A percentile compares a stretch with the other conserved stretches of the same genome.
Conservation (phyloP, 2,888 invertebrate genomes). For the Acanthopleura granulata region DNA sequence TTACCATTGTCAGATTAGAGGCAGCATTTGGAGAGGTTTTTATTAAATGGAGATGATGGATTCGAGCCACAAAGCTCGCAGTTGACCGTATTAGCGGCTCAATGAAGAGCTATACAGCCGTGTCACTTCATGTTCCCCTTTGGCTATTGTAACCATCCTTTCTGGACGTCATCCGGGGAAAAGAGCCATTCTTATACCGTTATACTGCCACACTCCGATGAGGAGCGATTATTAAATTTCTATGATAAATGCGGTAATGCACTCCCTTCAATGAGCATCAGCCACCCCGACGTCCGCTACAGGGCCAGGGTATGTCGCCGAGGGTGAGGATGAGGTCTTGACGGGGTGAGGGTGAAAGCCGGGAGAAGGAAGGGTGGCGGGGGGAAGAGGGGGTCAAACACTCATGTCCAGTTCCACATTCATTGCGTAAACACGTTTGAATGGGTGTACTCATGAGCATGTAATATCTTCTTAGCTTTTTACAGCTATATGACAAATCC, state of each 20-base stretch:
- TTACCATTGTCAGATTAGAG: constrained; percentile 16
- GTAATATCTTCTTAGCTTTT: no score
- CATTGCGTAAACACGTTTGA: no score
- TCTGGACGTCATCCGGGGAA: not conserved
- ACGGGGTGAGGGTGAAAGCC: no score
- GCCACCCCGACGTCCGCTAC: no score
- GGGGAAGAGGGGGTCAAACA: no score
- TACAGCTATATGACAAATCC: no score
- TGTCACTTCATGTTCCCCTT: constrained; percentile 16
- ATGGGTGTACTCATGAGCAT: no score
- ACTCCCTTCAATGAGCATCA: not conserved
- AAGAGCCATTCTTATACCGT: not conserved
- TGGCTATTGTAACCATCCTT: constrained; percentile 13
- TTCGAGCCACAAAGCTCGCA: not conserved
- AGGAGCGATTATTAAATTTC: constrained; percentile 17
- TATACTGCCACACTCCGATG: constrained; percentile 13
- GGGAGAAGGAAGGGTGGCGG: no score
- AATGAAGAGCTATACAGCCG: constrained; percentile 20
- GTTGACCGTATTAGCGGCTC: constrained; percentile 16
- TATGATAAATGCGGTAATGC: constrained; percentile 18
- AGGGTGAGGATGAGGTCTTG: no score
- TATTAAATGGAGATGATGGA: constrained; percentile 17
- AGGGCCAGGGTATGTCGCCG: no score
- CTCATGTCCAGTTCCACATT: no score
- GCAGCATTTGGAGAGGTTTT: constrained; percentile 17